Evolutionary conservation across 2,888 invertebrate species (phyloP).

Genomic region (Sclerodermus sp.): DNA sequence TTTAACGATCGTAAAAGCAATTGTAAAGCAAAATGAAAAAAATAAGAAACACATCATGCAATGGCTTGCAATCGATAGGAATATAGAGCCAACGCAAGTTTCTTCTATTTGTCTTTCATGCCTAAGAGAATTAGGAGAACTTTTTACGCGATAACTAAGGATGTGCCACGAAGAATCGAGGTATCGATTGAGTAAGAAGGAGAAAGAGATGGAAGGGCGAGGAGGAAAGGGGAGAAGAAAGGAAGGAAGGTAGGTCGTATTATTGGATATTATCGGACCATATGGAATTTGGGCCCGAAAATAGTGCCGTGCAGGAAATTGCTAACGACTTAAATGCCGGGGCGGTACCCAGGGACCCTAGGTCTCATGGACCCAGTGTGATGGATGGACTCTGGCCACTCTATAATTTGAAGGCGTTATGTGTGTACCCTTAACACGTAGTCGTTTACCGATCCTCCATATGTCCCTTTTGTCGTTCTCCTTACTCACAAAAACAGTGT

Average conservation of each 20-base stretch:
- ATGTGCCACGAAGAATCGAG: too few species aligned
- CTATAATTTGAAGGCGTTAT: slow-evolving; percentile 57
- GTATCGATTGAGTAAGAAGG: too few species aligned
- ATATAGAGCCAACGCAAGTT: too few species aligned
- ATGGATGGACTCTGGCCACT: slow-evolving; percentile 53
- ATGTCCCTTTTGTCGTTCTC: slow-evolving; percentile 26
- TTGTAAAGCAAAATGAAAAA: too few species aligned
- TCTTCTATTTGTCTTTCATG: too few species aligned
- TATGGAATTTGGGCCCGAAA: slow-evolving; percentile 54
- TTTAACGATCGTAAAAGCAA: too few species aligned
- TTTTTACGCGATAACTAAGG: too few species aligned
- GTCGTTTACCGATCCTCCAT: slow-evolving; percentile 30
- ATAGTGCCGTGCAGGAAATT: slow-evolving; percentile 57
- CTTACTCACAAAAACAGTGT: too few species aligned
- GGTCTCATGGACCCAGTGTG: slow-evolving; percentile 40
- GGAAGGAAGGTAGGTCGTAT: slow-evolving; percentile 24
- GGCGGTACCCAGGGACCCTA: slow-evolving; percentile 47
- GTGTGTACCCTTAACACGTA: slow-evolving; percentile 48
- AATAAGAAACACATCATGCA: too few species aligned
- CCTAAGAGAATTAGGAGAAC: too few species aligned
- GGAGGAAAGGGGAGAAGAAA: background rate
- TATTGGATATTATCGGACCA: slow-evolving; percentile 52
- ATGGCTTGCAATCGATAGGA: too few species aligned
- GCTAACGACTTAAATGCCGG: slow-evolving; percentile 57
- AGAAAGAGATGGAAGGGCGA: background rate